These are phyloP conservation scores for Chrysemys picta DNA, from an alignment of 2,113 vertebrate species.

Conservation along the genomic window DNA sequence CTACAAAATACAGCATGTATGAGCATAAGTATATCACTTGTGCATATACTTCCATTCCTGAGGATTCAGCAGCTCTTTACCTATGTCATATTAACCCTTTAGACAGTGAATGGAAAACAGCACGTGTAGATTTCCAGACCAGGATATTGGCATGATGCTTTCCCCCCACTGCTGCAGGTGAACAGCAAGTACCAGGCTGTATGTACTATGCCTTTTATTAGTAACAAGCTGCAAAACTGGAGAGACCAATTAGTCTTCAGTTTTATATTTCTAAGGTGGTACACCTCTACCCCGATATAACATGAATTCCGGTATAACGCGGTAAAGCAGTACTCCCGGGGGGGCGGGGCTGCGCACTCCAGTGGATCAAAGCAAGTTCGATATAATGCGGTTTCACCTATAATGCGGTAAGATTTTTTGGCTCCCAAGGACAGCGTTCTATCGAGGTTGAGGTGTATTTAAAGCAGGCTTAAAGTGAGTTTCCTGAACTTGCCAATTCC, in stretches of 20 bases:
- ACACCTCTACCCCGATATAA: no score
- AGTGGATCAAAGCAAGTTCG: no score
- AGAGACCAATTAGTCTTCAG: background rate
- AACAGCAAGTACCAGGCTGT: background rate
- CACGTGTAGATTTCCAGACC: background rate
- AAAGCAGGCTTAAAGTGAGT: background rate
- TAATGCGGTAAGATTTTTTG: no score
- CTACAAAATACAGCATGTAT: accelerated
- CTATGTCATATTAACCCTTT: background rate
- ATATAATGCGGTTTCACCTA: no score
- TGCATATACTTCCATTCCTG: accelerated
- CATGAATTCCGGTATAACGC: no score
- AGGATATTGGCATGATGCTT: background rate
- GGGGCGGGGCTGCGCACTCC: no score
- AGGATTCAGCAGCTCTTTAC: accelerated
- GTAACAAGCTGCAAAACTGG: accelerated
- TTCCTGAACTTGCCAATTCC: background rate
- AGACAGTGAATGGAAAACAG: background rate
- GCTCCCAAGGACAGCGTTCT: no score
- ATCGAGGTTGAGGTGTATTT: background rate
- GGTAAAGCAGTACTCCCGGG: no score
- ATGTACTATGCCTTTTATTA: accelerated
- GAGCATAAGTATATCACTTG: background rate
- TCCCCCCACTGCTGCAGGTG: accelerated
- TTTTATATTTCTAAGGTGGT: background rate